Evolutionary conservation across 2,888 invertebrate genomes (phyloP).

Genomic region (Caenorhabditis zanzibari): DNA sequence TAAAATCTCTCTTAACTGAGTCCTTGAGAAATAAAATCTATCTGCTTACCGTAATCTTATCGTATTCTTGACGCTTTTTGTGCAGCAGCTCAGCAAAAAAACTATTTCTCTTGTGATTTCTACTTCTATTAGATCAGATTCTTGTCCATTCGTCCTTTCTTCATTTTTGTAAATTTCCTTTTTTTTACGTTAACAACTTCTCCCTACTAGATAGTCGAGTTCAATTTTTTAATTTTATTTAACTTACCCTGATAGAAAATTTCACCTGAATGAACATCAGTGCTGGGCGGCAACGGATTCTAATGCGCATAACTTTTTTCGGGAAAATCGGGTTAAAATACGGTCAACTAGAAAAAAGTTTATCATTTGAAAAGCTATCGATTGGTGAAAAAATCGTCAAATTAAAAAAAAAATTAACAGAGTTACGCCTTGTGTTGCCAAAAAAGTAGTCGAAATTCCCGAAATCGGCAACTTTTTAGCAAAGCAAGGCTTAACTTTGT

Average conservation of each 20-base stretch:
- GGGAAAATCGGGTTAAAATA: too few relatives aligned
- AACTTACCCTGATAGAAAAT: neutral
- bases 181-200: constrained; percentile 16
- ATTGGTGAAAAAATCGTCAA: too few relatives aligned
- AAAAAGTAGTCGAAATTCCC: too few relatives aligned
- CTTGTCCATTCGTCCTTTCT: constrained; percentile 6
- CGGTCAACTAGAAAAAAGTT: too few relatives aligned
- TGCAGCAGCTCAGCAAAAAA: constrained; percentile 6
- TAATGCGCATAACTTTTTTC: too few relatives aligned
- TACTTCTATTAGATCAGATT: constrained; percentile 19
- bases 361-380: too few relatives aligned
- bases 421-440: too few relatives aligned
- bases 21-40: neutral
- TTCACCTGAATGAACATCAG: neutral
- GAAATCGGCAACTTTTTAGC: too few relatives aligned
- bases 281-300: too few relatives aligned
- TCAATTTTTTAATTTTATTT: neutral
- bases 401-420: too few relatives aligned
- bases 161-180: neutral
- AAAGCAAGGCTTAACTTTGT: too few relatives aligned
- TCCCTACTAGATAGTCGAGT: constrained; percentile 8
- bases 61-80: constrained; percentile 24
- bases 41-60: constrained; percentile 33
- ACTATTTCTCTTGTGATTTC: neutral
- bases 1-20: too few relatives aligned